Percentiles rank a stretch among this genome's conserved stretches.
Evolutionary conservation across 2,888 invertebrate species (phyloP).

Genomic region (Halictus ligatus): DNA sequence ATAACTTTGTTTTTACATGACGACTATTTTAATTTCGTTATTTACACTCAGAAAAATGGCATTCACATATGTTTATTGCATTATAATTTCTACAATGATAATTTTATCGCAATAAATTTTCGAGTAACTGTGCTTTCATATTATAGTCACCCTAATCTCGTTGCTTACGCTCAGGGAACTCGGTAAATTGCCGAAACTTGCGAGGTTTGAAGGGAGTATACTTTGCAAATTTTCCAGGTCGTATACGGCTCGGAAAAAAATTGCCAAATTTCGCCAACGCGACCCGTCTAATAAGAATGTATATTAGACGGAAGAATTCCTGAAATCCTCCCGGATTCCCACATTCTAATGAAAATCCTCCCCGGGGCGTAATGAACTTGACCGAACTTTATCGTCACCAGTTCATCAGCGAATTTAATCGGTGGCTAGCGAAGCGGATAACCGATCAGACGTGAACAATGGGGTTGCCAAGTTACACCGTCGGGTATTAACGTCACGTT

Average conservation of each 20-base stretch:
- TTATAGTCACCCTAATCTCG: not conserved
- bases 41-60: not conserved
- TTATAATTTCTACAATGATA: not conserved
- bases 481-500: constrained; percentile 51
- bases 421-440: constrained; percentile 59
- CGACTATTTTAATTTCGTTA: not conserved
- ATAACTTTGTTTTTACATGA: too few relatives aligned
- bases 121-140: not conserved
- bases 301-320: constrained; percentile 27
- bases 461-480: constrained; percentile 39
- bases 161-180: not conserved
- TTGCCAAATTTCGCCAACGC: not conserved
- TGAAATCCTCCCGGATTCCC: constrained; percentile 19
- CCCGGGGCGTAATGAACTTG: constrained; percentile 44
- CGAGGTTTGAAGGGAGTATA: not conserved
- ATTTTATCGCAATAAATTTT: not conserved
- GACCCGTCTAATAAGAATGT: constrained; percentile 3
- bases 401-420: constrained; percentile 61
- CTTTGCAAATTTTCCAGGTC: not conserved
- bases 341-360: constrained; percentile 39
- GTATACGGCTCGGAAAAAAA: not conserved
- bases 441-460: constrained; percentile 67
- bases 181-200: not conserved
- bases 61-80: not conserved
- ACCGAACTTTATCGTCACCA: constrained; percentile 54